A percentile compares a stretch with the other conserved stretches of the same genome.
Evolutionary conservation across 1,140 invertebrate species (phyloP).

Genomic region (Diplogasteroides magnus): DNA sequence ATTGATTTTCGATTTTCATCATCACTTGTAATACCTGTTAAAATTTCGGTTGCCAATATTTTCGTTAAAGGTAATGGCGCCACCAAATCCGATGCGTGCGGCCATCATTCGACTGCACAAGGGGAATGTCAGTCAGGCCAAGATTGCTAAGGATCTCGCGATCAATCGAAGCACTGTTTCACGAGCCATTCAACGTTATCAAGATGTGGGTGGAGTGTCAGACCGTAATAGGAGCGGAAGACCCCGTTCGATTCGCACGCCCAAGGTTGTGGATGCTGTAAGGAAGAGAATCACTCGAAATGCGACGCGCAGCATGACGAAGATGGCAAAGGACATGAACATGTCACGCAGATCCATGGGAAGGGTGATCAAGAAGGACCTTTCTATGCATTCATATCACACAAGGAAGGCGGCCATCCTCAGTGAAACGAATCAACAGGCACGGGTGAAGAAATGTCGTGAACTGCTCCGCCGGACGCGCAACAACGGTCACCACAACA

Average conservation of each 20-base stretch:
- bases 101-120: too few species aligned
- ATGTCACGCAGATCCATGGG: background rate
- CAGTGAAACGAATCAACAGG: background rate
- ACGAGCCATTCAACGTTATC: too few species aligned
- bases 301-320: background rate
- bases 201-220: too few species aligned
- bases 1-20: too few species aligned
- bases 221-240: slow-evolving; percentile 3
- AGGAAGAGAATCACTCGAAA: background rate
- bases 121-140: too few species aligned
- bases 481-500: slow-evolving; percentile 1
- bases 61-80: too few species aligned
- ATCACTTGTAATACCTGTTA: too few species aligned
- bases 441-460: background rate
- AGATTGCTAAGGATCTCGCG: too few species aligned
- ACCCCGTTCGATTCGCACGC: background rate
- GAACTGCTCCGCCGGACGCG: background rate
- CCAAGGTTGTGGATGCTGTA: background rate
- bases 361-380: background rate
- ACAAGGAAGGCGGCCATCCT: background rate
- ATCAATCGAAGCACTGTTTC: too few species aligned
- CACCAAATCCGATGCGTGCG: too few species aligned
- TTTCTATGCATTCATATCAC: background rate
- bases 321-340: background rate
- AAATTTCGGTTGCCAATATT: too few species aligned